phyloP scores from a whole-genome alignment of 2,113 vertebrate genomes.

The Paraplagusia blochii region DNA sequence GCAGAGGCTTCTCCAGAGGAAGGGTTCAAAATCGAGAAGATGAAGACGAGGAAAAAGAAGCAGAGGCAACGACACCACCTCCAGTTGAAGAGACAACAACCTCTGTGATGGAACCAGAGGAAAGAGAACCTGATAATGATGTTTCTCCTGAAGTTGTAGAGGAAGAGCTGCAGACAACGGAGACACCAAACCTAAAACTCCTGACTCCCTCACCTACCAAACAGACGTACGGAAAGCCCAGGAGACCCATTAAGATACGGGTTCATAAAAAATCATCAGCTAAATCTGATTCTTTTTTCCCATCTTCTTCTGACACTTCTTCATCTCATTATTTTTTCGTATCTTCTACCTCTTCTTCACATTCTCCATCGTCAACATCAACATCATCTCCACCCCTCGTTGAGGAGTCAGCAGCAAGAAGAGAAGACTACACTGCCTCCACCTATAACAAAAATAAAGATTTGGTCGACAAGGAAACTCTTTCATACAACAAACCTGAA shows the following conservation, averaged over 20 bases:
- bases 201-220: slow-evolving; percentile 54
- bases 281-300: slow-evolving; percentile 22
- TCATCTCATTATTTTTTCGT: background rate
- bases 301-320: slow-evolving; percentile 37
- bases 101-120: slow-evolving; percentile 38
- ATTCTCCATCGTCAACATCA: slow-evolving; percentile 12
- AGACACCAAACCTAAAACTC: slow-evolving; percentile 51
- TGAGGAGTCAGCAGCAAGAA: slow-evolving; percentile 54
- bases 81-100: slow-evolving; percentile 44
- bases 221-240: slow-evolving; percentile 4
- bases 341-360: background rate
- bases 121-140: slow-evolving; percentile 56
- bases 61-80: slow-evolving; percentile 41
- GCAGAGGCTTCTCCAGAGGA: slow-evolving; percentile 49
- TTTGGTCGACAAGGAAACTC: slow-evolving; percentile 26
- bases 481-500: slow-evolving; percentile 42
- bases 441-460: slow-evolving; percentile 51
- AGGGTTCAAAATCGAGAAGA: slow-evolving; percentile 34
- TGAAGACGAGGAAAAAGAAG: slow-evolving; percentile 36
- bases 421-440: slow-evolving; percentile 46
- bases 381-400: slow-evolving; percentile 8
- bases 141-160: slow-evolving; percentile 50
- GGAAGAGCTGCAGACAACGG: slow-evolving; percentile 32
- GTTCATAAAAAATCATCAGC: slow-evolving; percentile 56
- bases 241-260: slow-evolving; percentile 59